Percentiles rank a stretch among this genome's conserved stretches.
Evolutionary conservation across 2,888 invertebrate species (phyloP).

Genomic region (Lycia hirtaria): DNA sequence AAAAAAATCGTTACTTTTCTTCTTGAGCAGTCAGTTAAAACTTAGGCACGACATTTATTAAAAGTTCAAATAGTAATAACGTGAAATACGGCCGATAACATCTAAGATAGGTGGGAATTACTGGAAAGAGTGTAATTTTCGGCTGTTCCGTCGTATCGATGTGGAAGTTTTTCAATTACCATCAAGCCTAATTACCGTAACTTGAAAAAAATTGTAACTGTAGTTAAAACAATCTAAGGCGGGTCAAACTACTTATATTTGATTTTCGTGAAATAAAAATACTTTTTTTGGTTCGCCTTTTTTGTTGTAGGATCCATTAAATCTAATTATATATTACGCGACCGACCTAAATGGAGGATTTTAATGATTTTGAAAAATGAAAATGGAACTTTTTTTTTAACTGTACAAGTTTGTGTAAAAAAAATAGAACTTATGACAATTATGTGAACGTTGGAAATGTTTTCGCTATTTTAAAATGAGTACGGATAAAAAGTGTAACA

Average conservation of each 20-base stretch:
- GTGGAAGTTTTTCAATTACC: conserved; percentile 83
- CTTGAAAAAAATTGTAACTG: conserved; percentile 54
- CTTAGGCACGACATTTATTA: conserved; percentile 64
- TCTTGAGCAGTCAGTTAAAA: too few relatives aligned
- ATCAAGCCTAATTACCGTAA: conserved; percentile 63
- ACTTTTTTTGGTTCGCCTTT: too few relatives aligned
- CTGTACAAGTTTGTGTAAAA: too few relatives aligned
- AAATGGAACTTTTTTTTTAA: too few relatives aligned
- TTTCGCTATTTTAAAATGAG: too few relatives aligned
- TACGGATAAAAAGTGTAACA: conserved; percentile 3
- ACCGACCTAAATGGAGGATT: too few relatives aligned
- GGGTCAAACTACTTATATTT: conserved; percentile 33
- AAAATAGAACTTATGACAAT: too few relatives aligned
- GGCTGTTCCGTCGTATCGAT: conserved; percentile 70
- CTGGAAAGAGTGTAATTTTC: conserved; percentile 74
- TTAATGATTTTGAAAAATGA: too few relatives aligned
- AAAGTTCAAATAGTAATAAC: conserved; percentile 79
- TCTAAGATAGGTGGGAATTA: conserved; percentile 66
- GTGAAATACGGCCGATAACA: conserved; percentile 73
- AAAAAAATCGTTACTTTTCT: too few relatives aligned
- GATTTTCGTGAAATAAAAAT: conserved; percentile 32
- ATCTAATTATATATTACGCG: neutral
- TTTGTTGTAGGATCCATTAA: neutral
- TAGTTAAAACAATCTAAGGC: conserved; percentile 40
- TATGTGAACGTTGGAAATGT: too few relatives aligned